Evolutionary conservation across 2,888 invertebrate species (phyloP).

Genomic region (Callinectes sapidus): DNA sequence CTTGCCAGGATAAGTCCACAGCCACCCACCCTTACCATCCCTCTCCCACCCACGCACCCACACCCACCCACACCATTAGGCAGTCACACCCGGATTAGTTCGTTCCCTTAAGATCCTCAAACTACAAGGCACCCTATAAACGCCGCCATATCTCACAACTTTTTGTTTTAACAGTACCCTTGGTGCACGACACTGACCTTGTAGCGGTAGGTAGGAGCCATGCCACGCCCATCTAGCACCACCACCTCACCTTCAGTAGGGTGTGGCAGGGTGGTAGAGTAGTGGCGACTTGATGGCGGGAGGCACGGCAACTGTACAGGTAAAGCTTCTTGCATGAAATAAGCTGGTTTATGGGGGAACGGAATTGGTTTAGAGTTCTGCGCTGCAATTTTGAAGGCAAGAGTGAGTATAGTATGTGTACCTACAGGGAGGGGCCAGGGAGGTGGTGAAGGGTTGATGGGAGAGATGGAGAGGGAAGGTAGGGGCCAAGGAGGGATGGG

Average conservation of each 20-base stretch:
- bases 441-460: neutral
- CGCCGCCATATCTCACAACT: neutral
- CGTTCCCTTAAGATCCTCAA: slow-evolving; percentile 1
- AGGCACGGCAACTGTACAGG: neutral
- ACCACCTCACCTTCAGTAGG: neutral
- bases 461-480: neutral
- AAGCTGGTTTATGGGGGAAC: neutral
- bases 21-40: neutral
- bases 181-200: slow-evolving; percentile 21
- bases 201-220: neutral
- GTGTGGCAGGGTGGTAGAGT: neutral
- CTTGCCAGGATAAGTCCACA: neutral
- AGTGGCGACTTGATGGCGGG: neutral
- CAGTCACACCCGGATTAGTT: slow-evolving; percentile 16
- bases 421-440: neutral
- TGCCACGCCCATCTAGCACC: neutral
- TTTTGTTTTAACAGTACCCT: neutral
- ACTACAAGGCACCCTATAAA: neutral
- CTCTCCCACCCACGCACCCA: neutral
- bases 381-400: neutral
- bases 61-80: neutral
- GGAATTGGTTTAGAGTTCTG: neutral
- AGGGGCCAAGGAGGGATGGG: neutral
- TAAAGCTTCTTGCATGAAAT: neutral
- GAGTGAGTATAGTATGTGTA: neutral